These are phyloP conservation scores for Lepilemur septentrionalis DNA, from an alignment of 2,797 vertebrate species.

Conservation along the genomic window DNA sequence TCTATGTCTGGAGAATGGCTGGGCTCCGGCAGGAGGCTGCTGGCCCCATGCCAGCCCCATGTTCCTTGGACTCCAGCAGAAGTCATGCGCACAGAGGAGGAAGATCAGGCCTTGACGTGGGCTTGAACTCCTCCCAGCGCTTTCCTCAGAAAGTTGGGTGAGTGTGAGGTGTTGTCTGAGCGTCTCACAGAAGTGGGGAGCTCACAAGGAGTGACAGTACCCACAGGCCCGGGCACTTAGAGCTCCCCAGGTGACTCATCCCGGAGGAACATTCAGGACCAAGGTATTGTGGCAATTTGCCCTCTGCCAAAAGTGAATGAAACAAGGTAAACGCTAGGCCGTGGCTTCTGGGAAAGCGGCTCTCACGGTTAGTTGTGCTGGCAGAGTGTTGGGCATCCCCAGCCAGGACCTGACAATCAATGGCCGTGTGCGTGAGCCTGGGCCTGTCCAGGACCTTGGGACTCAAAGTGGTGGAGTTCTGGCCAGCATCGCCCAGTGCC, in stretches of 20 bases:
- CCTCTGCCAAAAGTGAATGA: not conserved
- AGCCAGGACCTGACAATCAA: not conserved
- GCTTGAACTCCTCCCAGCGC: not conserved
- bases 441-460: not conserved
- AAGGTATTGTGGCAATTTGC: too few species aligned
- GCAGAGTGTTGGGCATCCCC: too few species aligned
- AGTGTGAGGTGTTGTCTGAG: not conserved
- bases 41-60: too few species aligned
- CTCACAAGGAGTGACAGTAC: not conserved
- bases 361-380: not conserved
- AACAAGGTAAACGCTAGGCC: not conserved
- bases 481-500: not conserved
- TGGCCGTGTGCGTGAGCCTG: fast-evolving
- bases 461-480: too few species aligned
- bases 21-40: fast-evolving
- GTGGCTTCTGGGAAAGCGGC: not conserved
- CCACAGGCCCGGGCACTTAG: too few species aligned
- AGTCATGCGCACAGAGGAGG: fast-evolving
- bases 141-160: not conserved
- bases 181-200: not conserved
- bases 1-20: too few species aligned
- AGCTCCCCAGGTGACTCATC: not conserved
- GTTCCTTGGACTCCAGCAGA: not conserved
- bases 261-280: not conserved
- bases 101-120: not conserved